Conservation (phyloP, 2,113 vertebrate species). For the Delphinus delphis region DNA sequence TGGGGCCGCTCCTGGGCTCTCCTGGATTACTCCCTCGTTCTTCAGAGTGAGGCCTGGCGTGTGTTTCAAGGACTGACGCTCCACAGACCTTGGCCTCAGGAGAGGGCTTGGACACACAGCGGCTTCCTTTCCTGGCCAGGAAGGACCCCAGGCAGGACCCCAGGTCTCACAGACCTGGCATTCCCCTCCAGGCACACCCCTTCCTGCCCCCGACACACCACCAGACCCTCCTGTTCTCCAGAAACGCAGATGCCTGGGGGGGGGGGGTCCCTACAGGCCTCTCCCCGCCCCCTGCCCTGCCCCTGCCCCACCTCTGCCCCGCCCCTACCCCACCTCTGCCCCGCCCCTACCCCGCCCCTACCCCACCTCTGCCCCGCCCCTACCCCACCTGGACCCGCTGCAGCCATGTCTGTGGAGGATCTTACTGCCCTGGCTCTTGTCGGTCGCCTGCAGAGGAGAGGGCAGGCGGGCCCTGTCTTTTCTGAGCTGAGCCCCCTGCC, state of each 20-base stretch:
- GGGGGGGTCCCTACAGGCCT: not conserved
- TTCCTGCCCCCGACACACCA: accelerated
- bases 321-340: accelerated
- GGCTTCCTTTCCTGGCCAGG: not conserved
- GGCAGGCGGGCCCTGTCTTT: too few relatives aligned
- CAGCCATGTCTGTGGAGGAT: not conserved
- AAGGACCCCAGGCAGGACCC: not conserved
- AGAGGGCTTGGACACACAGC: not conserved
- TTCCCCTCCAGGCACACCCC: not conserved
- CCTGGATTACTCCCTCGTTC: not conserved
- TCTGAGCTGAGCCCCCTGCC: not conserved
- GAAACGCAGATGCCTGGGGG: not conserved
- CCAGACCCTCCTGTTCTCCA: not conserved
- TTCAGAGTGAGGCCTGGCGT: not conserved
- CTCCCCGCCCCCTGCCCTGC: not conserved
- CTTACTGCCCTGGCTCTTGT: not conserved
- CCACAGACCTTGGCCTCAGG: not conserved
- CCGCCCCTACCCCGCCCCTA: too few relatives aligned
- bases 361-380: too few relatives aligned
- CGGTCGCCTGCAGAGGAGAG: not conserved
- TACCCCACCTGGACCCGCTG: too few relatives aligned
- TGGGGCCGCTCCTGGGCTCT: not conserved
- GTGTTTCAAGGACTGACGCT: not conserved
- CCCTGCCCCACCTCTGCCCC: accelerated
- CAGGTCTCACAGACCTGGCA: not conserved